phyloP scores from a whole-genome alignment of 2,797 vertebrate species.

The Amblyraja radiata region DNA sequence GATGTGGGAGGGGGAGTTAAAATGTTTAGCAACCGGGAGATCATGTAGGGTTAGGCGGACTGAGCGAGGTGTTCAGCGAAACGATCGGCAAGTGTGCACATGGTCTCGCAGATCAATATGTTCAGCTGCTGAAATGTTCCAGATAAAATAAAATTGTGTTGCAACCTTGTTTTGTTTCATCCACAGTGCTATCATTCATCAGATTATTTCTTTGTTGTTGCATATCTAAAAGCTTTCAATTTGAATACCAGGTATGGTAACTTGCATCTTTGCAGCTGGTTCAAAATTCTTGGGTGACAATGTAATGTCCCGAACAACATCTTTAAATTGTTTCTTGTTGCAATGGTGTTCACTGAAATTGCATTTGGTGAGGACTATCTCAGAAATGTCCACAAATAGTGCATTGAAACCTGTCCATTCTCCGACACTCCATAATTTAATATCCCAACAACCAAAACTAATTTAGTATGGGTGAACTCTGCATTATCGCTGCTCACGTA shows the following conservation, averaged over 20 bases:
- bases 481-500: no score
- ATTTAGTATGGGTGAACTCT: neutral
- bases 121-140: neutral
- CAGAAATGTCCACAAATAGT: neutral
- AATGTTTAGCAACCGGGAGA: no score
- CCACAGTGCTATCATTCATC: neutral
- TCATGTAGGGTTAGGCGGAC: no score
- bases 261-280: neutral
- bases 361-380: neutral
- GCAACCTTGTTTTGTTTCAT: neutral
- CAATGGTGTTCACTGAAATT: neutral
- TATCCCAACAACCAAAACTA: neutral
- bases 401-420: neutral
- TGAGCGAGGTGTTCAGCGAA: no score
- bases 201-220: neutral
- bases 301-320: neutral
- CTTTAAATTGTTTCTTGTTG: neutral
- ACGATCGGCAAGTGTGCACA: no score
- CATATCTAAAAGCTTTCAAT: neutral
- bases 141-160: neutral
- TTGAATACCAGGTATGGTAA: neutral
- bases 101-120: neutral
- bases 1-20: no score
- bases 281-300: neutral
- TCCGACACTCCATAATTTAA: neutral